Base-by-base conservation (phyloP, 2,888 invertebrate species). In the Drosophila differens region DNA sequence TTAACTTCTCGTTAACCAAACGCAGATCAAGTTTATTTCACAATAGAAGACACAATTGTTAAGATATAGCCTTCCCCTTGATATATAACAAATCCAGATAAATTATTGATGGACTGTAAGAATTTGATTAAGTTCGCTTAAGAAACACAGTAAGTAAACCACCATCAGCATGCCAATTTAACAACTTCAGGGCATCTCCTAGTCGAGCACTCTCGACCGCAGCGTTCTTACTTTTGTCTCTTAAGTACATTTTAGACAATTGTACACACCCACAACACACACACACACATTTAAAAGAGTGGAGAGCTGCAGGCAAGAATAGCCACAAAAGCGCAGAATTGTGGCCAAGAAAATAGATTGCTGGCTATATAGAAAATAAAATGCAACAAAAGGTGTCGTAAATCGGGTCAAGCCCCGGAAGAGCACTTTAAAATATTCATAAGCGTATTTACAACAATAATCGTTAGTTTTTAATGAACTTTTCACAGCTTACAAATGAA, bases 231-330 rank as follows among this genome's bases (percentile, higher is more conserved):
- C 19, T 4, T 55, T 37, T 10, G 12, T 19, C 32, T 22, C n/a
- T 22, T 54, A 85, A 85, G 78, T 83, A 74, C 72, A 90, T 74
- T 85, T 85, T 80, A 80, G 85, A 83, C 85, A 90, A 85, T 87
- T 84, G 88, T 55, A 60, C 22, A 68, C 32, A 63, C 16, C 60
- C 30, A 61, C n/a, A 10, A 60, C 22, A 68, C 32, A 63, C 19
- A 52, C 44, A 68, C 32, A 63, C 16, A 52, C 52, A 61, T 51
- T 51, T 19, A 4, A n/a, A 30, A 52, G n/a, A 12, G 52, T 10
- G n/a, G 30, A 3, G 4, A 28, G 37, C 9, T n/a, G 39, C 30
- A 3, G 57, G 47, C 7, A 47, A 30, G 16, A 51, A 19, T 28
- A 19, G 28, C 19, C 69, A 69, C 33, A 69, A 69, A 69, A 49